Conservation (phyloP, 2,113 vertebrate species). For the Sebastes fasciatus region DNA sequence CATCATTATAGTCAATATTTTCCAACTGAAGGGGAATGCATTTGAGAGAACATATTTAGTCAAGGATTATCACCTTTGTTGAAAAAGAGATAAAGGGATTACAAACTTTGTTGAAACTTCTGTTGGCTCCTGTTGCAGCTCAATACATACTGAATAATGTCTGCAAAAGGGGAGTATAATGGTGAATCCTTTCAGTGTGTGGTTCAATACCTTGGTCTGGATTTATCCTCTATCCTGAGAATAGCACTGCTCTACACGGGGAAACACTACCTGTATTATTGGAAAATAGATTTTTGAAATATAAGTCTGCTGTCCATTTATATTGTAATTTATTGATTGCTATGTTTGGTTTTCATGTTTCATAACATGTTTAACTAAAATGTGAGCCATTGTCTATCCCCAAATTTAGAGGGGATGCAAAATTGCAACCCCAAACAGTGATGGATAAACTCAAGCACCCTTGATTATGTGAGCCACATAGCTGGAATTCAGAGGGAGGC, state of each 20-base stretch:
- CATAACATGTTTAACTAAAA: conserved; percentile 1
- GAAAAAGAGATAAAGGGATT: conserved; percentile 39
- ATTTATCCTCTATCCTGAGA: conserved; percentile 3
- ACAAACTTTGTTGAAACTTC: conserved; percentile 42
- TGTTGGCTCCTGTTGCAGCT: conserved; percentile 26
- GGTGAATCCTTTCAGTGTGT: background rate
- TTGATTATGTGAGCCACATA: background rate
- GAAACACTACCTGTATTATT: background rate
- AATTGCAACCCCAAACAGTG: background rate
- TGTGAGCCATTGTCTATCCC: background rate
- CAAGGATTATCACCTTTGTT: conserved; percentile 46
- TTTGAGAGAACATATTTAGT: conserved; percentile 24
- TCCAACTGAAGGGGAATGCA: conserved; percentile 3
- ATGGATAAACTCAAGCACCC: background rate
- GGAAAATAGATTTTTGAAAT: conserved; percentile 2
- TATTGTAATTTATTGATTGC: background rate
- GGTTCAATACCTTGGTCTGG: background rate
- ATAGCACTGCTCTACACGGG: background rate
- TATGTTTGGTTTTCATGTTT: background rate
- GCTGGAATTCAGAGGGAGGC: background rate
- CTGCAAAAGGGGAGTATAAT: background rate
- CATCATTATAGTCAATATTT: conserved; percentile 11
- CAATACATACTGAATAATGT: conserved; percentile 21
- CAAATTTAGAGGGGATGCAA: background rate
- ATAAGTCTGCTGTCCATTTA: background rate